Percentiles rank a stretch among this genome's conserved stretches.
phyloP scores from a whole-genome alignment of 2,113 vertebrate genomes.

The Furnarius figulus region DNA sequence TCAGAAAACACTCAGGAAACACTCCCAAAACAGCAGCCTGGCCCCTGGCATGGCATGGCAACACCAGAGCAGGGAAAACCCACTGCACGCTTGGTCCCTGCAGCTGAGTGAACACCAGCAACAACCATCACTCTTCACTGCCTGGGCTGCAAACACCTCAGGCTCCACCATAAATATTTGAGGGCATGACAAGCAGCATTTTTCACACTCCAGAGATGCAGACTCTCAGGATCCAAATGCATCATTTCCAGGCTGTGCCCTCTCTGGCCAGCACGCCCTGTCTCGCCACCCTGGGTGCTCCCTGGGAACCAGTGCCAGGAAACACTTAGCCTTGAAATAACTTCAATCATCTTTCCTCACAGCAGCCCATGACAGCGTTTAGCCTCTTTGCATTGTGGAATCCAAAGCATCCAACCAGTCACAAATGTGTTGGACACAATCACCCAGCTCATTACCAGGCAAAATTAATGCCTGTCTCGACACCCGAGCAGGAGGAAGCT shows the following conservation, averaged over 20 bases:
- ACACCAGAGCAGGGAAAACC: not conserved
- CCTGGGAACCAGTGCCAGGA: not conserved
- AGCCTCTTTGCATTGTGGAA: constrained; percentile 16
- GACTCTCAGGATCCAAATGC: not conserved
- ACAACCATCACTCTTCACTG: not conserved
- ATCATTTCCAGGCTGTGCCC: not conserved
- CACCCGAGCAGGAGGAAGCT: not conserved
- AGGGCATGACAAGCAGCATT: not conserved
- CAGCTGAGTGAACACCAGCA: not conserved
- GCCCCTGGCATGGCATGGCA: not conserved
- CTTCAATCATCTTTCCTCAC: not conserved
- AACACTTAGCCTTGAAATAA: constrained; percentile 12
- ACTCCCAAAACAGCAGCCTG: too few species aligned
- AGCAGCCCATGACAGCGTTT: not conserved
- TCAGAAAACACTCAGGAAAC: not conserved
- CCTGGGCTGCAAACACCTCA: not conserved
- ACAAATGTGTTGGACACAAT: not conserved
- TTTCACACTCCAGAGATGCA: not conserved
- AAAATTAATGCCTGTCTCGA: not conserved
- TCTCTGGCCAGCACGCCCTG: not conserved
- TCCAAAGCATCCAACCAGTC: not conserved
- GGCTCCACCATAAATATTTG: not conserved
- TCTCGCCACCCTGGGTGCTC: not conserved
- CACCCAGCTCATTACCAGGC: not conserved
- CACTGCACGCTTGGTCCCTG: fast-evolving